These are phyloP conservation scores for Pterobdella sp. DNA, from an alignment of 2,888 invertebrate species.

Conservation along the genomic window DNA sequence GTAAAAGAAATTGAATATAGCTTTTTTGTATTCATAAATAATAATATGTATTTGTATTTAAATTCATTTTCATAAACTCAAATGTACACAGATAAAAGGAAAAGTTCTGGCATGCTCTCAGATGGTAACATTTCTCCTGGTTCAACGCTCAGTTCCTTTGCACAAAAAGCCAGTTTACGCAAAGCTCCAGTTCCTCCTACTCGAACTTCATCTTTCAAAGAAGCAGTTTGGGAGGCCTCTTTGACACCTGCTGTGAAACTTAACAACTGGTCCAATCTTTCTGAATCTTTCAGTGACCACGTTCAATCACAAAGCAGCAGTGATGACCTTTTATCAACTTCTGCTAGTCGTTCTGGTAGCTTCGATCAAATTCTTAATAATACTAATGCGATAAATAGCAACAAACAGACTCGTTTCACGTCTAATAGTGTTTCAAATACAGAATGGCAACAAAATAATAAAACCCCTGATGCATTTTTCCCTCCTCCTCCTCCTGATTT, in stretches of 20 bases:
- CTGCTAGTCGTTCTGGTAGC: constrained; percentile 37
- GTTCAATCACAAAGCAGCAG: constrained; percentile 37
- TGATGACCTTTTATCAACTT: constrained; percentile 37
- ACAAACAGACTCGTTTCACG: constrained; percentile 22
- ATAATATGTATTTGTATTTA: neutral
- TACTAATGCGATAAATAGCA: constrained; percentile 15
- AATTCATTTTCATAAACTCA: neutral
- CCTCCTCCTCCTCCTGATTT: constrained; percentile 36
- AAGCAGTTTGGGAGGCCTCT: constrained; percentile 31
- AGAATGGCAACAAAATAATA: constrained; percentile 7
- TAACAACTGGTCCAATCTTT: constrained; percentile 29
- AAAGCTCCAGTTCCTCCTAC: constrained; percentile 93
- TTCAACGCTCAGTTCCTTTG: constrained; percentile 40
- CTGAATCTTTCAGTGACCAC: constrained; percentile 33
- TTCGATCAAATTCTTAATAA: constrained; percentile 35
- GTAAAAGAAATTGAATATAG: neutral
- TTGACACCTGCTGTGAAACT: neutral
- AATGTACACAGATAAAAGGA: neutral
- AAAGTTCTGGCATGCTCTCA: neutral
- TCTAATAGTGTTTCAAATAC: neutral
- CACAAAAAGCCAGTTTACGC: constrained; percentile 28
- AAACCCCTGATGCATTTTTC: constrained; percentile 32
- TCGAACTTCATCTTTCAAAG: constrained; percentile 73
- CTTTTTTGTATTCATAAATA: neutral
- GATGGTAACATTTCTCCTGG: constrained; percentile 35